Evolutionary conservation across 2,797 vertebrate species (phyloP).

Genomic region (Lagocephalus sceleratus): DNA sequence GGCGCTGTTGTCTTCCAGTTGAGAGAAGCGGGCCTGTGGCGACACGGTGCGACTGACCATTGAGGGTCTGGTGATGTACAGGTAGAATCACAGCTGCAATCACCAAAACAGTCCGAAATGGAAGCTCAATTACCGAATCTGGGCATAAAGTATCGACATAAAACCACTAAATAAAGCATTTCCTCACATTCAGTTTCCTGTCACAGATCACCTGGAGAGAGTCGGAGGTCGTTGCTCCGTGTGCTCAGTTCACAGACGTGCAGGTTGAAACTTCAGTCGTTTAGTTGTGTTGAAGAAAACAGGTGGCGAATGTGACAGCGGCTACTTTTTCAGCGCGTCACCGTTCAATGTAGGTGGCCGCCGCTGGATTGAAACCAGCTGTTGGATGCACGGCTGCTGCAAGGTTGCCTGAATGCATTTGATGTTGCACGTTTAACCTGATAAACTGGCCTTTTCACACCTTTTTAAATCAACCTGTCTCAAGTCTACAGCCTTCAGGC

Average conservation of each 20-base stretch:
- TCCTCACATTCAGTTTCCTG: too few species aligned
- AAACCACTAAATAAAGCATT: too few species aligned
- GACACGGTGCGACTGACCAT: too few species aligned
- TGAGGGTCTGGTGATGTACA: too few species aligned
- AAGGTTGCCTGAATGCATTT: neutral
- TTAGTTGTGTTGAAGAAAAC: conserved; percentile 16
- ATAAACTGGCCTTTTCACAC: neutral
- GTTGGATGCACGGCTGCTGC: conserved; percentile 18
- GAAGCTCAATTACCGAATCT: too few species aligned
- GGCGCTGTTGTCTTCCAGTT: conserved; percentile 26
- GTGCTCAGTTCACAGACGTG: neutral
- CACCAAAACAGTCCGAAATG: too few species aligned
- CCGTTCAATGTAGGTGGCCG: conserved; percentile 39
- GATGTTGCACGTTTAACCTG: neutral
- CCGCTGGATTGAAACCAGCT: conserved; percentile 40
- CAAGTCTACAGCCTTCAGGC: too few species aligned
- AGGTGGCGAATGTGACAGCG: conserved; percentile 32
- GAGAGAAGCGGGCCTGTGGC: too few species aligned
- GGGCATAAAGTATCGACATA: too few species aligned
- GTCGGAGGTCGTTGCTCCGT: neutral
- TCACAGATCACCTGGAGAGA: too few species aligned
- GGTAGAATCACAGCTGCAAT: too few species aligned
- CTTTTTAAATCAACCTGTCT: too few species aligned
- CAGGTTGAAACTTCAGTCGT: neutral
- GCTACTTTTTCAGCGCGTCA: conserved; percentile 17